Base-by-base conservation (phyloP, 1,140 invertebrate species). In the Asbolus verrucosus region DNA sequence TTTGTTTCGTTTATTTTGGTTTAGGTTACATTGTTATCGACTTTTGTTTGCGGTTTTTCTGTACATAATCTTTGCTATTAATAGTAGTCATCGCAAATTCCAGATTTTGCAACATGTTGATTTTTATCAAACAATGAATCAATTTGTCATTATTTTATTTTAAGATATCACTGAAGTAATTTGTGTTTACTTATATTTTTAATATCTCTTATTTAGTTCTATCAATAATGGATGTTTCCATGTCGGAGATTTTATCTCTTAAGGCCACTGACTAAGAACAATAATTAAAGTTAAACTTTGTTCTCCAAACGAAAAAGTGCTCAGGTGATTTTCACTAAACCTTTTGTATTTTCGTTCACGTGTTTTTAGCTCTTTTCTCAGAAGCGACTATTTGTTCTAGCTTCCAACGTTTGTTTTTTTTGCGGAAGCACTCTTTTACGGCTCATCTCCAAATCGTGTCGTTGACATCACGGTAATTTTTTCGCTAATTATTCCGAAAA, bases 401-500 rank as follows among this genome's bases (percentile, higher is more conserved):
- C 27, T 30, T 30, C 27, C 9, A 8, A 30, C 5, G 11, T 24
- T 27, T 27, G 21, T 27, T 54, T 11, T 54, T 54, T 27, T 54
- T 27, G 11, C 46, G 46, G 46, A 54, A 54, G 21, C 46, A 21
- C 21, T 27, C 27, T 21, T 19, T 54, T 54, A 27, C 46, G 46
- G 19, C 46, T 27, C 46, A 54, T 54, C 9, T 27, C 19, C 5
- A 24, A 54, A 54, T 27, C 21, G 46, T n/a, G 46, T 54, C 46
- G 46, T 54, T 54, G 46, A 54, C 46, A 13, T 54, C 21, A 6
- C n/a, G n/a, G n/a, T n/a, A 14, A 24, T 27, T 4, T 54, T 54
- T 54, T 54, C 11, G 46, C 46, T 54, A 54, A 54, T 54, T 54
- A 27, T 54, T 54, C 46, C 11, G 13, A 54, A 54, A 54, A 54